These are phyloP conservation scores for Tachystola acroxantha DNA, from an alignment of 2,888 invertebrate species.

Conservation along the genomic window DNA sequence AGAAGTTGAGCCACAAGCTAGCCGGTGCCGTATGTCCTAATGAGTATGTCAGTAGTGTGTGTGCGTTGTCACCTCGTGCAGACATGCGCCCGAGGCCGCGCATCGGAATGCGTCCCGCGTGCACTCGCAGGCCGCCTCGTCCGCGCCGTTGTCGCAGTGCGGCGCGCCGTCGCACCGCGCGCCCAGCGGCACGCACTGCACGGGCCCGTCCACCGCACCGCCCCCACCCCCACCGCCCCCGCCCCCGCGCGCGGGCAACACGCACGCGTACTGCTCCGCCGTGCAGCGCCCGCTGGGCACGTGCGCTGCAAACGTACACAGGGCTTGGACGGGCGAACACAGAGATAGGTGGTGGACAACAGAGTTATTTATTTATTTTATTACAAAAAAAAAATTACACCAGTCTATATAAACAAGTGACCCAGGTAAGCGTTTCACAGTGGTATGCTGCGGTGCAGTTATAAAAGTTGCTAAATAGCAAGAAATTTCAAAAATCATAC, in stretches of 20 bases:
- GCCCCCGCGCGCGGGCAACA: constrained; percentile 67
- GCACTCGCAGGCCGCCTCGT: constrained; percentile 73
- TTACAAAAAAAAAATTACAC: no score
- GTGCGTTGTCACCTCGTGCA: constrained; percentile 36
- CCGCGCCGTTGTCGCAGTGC: constrained; percentile 83
- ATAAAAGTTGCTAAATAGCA: no score
- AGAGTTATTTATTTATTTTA: no score
- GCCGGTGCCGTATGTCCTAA: no score
- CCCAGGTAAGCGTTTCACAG: no score
- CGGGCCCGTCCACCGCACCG: neutral
- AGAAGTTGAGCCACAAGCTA: no score
- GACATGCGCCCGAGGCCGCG: constrained; percentile 31
- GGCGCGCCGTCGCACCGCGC: constrained; percentile 83
- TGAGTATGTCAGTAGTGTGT: no score
- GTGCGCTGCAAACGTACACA: constrained; percentile 67
- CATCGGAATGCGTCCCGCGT: constrained; percentile 47
- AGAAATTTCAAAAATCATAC: no score
- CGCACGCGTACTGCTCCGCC: constrained; percentile 81
- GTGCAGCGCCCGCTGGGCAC: constrained; percentile 71
- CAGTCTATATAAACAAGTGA: no score
- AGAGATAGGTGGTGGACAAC: no score
- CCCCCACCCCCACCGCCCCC: neutral
- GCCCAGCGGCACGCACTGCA: constrained; percentile 78
- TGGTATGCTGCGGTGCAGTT: no score
- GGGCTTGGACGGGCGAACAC: no score